Conservation (phyloP, 2,888 invertebrate genomes). For the Cheilosia grossa region DNA sequence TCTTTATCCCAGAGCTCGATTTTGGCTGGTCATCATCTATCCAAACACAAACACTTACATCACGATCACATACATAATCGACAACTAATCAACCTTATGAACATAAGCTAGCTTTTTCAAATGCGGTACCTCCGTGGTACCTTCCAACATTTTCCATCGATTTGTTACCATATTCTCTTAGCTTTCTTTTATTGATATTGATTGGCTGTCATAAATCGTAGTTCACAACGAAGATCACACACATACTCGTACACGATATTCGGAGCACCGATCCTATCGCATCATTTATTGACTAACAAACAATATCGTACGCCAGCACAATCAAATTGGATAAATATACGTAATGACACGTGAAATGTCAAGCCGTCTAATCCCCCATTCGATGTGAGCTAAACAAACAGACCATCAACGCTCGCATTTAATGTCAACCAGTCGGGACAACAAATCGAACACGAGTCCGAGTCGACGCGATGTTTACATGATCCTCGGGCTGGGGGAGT, state of each 20-base stretch:
- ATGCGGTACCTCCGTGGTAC: neutral
- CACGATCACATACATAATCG: neutral
- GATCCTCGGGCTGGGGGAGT: constrained; percentile 20
- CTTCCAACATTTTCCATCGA: constrained; percentile 3
- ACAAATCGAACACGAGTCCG: constrained; percentile 36
- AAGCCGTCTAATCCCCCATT: constrained; percentile 53
- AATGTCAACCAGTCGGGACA: constrained; percentile 42
- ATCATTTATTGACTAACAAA: constrained; percentile 18
- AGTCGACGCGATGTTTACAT: constrained; percentile 51
- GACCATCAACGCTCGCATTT: constrained; percentile 40
- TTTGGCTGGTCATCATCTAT: neutral
- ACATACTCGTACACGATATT: neutral
- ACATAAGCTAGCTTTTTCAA: neutral
- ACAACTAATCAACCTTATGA: constrained; percentile 23
- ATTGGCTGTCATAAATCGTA: constrained; percentile 48
- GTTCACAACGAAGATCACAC: constrained; percentile 9
- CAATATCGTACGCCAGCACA: neutral
- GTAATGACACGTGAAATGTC: constrained; percentile 73
- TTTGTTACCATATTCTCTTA: constrained; percentile 7
- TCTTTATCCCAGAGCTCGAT: neutral
- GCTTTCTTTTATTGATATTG: constrained; percentile 24
- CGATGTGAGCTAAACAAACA: constrained; percentile 52
- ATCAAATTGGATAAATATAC: constrained; percentile 63
- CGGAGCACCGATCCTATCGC: constrained; percentile 14
- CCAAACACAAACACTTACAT: neutral